Evolutionary conservation across 1,140 invertebrate genomes (phyloP).

Genomic region (Eupeodes corollae): DNA sequence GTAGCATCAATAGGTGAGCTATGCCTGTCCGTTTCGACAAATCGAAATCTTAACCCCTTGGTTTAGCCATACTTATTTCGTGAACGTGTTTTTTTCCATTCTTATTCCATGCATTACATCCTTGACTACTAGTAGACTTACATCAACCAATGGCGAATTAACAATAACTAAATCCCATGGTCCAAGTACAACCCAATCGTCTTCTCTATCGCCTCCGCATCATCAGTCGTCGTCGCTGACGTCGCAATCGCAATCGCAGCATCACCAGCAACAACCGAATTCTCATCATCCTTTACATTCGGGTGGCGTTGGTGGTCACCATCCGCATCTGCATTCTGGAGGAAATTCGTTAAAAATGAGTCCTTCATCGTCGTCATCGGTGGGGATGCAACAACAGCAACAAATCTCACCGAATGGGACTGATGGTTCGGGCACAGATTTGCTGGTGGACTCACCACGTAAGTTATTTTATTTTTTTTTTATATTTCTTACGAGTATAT

Average conservation of each 20-base stretch:
- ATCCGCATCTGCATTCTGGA: constrained; percentile 24
- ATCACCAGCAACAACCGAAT: constrained; percentile 5
- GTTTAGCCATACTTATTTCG: no score
- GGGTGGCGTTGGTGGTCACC: constrained; percentile 12
- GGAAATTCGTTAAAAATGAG: constrained; percentile 7
- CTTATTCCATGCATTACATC: neutral
- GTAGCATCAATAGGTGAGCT: constrained; percentile 39
- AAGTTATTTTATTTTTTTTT: constrained; percentile 39
- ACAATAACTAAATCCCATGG: constrained; percentile 64
- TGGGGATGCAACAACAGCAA: constrained; percentile 11
- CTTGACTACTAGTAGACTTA: constrained; percentile 41
- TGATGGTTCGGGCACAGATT: constrained; percentile 48
- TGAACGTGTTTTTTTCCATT: no score
- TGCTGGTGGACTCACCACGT: constrained; percentile 72
- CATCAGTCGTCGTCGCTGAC: constrained; percentile 2
- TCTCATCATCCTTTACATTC: constrained; percentile 8
- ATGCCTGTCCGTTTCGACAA: no score
- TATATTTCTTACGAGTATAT: no score
- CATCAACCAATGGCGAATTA: constrained; percentile 62
- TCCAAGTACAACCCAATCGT: constrained; percentile 44
- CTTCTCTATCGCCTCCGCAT: constrained; percentile 42
- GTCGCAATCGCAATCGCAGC: neutral
- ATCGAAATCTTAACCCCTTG: no score
- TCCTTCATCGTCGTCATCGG: constrained; percentile 35
- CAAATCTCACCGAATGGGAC: constrained; percentile 42